These are phyloP conservation scores for Ictalurus furcatus DNA, from an alignment of 2,113 vertebrate genomes.

Conservation along the genomic window DNA sequence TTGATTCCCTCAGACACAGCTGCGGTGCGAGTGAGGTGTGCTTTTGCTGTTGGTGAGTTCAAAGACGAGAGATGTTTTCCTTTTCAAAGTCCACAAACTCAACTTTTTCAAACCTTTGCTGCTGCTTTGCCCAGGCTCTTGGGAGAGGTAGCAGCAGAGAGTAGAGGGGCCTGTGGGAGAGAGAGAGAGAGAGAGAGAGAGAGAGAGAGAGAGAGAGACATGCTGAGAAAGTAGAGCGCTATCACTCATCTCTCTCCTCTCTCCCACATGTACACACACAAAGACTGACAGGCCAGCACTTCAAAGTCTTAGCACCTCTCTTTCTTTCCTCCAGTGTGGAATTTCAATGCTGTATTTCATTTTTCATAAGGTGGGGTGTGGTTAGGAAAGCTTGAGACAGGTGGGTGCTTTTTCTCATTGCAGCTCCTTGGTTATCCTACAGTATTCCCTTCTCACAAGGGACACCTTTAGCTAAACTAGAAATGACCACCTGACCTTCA, in stretches of 20 bases:
- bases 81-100: conserved; percentile 71
- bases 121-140: conserved; percentile 66
- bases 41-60: conserved; percentile 68
- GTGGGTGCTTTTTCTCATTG: conserved; percentile 55
- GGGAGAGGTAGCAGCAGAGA: conserved; percentile 63
- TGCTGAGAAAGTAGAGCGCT: conserved; percentile 60
- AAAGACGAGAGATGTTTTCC: conserved; percentile 62
- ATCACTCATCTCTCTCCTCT: conserved; percentile 62
- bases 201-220: conserved; percentile 37
- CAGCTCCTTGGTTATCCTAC: conserved; percentile 59
- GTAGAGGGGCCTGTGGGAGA: conserved; percentile 52
- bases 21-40: conserved; percentile 55
- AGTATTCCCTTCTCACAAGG: conserved; percentile 51
- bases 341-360: conserved; percentile 71
- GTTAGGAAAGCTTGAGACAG: conserved; percentile 36
- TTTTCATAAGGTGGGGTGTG: conserved; percentile 52
- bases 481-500: conserved; percentile 27
- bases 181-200: conserved; percentile 30
- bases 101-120: conserved; percentile 71
- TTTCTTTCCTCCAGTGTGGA: conserved; percentile 67
- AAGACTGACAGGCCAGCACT: conserved; percentile 72
- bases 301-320: conserved; percentile 69
- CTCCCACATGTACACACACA: conserved; percentile 43
- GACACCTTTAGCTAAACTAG: conserved; percentile 63
- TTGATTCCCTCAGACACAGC: conserved; percentile 52